Base-by-base conservation (phyloP, 2,888 invertebrate species). In the Hybos culiciformis region DNA sequence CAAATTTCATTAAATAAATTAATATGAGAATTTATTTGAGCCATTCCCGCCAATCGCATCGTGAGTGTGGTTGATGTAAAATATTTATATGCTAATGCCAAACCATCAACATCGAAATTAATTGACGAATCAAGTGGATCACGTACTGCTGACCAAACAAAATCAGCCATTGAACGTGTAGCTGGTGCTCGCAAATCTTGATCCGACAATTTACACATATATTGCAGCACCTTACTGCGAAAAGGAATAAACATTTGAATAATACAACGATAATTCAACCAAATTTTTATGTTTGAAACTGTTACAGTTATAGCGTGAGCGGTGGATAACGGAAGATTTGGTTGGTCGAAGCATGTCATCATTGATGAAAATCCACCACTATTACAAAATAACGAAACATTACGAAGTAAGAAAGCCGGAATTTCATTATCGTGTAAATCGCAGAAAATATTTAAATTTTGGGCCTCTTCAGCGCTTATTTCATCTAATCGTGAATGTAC, bases 81-180 rank as follows among this genome's bases (percentile, higher is more conserved):
- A 67, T 92, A 93, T 63, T 94, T 94, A 63, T 91, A 92, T n/a
- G 93, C 93, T 49, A 93, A 68, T 46, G 87, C 83, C 31, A 94
- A 68, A 1, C 92, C 93, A 59, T 93, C 92, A 2, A 77, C 74
- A 57, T 92, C 92, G 58, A 90, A 91, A n/a, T 81, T 79, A 24
- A 85, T 68, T 2, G 86, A 85, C 2, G 84, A 78, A 58, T 90
- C 88, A 39, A 88, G 67, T 1, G 92, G 91, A 67, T 93, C 92
- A 58, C 92, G 91, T 34, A 92, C 84, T 9, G 91, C 86, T 49
- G 86, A 86, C 92, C 93, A 93, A 78, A 93, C 91, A 60, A 91
- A 88, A 71, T 93, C 87, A 53, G 91, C 92, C 87, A 93, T 91
- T 54, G 87, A 86, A 54, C 91, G 83, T 29, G 87, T 88, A 31